These are phyloP conservation scores for Garrulus glandarius DNA, from an alignment of 2,797 vertebrate genomes.

Conservation along the genomic window DNA sequence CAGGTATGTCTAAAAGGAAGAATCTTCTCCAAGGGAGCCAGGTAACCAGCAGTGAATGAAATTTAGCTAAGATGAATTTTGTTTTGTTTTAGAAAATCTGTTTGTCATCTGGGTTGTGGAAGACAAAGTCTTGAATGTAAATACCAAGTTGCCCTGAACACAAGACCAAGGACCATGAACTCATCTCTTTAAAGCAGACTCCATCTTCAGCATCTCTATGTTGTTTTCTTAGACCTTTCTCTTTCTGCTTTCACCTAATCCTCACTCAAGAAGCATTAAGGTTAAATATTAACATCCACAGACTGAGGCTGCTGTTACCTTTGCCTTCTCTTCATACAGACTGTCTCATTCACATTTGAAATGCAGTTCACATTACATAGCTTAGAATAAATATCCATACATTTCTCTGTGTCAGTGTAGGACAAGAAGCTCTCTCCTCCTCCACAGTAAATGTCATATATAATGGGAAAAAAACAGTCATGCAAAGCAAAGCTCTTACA, in stretches of 20 bases:
- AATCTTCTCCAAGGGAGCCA: neutral
- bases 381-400: conserved; percentile 5
- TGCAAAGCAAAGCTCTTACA: conserved; percentile 15
- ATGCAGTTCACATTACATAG: neutral
- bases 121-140: neutral
- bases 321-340: neutral
- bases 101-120: neutral
- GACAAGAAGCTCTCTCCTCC: conserved; percentile 16
- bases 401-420: conserved; percentile 1
- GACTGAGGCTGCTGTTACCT: neutral
- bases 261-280: neutral
- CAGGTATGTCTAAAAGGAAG: neutral
- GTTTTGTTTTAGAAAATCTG: neutral
- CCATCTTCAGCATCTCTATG: neutral
- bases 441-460: conserved; percentile 4
- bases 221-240: neutral
- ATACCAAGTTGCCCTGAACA: neutral
- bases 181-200: neutral
- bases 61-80: neutral
- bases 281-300: neutral
- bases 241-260: neutral
- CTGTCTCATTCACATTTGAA: neutral
- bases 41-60: neutral
- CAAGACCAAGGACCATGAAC: neutral
- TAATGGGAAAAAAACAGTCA: conserved; percentile 11